phyloP scores from a whole-genome alignment of 2,797 vertebrate species.

The Anguilla anguilla region DNA sequence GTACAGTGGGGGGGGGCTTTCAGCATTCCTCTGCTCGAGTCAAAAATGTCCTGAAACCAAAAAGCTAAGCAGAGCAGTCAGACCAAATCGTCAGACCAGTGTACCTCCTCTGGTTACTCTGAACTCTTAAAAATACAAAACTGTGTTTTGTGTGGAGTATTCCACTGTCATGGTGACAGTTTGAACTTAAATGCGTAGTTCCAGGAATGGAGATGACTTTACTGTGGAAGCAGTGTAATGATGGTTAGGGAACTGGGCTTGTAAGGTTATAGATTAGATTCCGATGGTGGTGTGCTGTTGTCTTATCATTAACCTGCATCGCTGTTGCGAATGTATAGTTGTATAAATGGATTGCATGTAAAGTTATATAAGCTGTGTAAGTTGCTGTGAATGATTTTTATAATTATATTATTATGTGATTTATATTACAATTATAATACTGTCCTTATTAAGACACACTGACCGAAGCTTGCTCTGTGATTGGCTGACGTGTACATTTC shows the following conservation, averaged over 20 bases:
- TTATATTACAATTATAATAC: neutral
- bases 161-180: neutral
- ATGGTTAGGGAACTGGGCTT: too few relatives aligned
- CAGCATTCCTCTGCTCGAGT: neutral
- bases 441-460: neutral
- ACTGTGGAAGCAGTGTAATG: neutral
- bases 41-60: neutral
- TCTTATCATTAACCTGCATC: neutral
- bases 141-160: neutral
- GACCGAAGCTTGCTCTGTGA: neutral
- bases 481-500: constrained; percentile 14
- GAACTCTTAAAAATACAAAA: neutral
- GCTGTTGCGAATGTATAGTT: neutral
- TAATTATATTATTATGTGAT: neutral
- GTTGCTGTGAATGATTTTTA: neutral
- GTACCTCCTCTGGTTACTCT: neutral
- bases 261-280: neutral
- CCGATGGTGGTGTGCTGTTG: neutral
- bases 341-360: neutral
- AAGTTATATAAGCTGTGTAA: neutral
- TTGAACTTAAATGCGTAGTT: neutral
- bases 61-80: neutral
- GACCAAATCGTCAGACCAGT: neutral
- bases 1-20: constrained; percentile 48
- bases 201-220: neutral